Conservation (phyloP, 2,113 vertebrate genomes). For the Python bivittatus region DNA sequence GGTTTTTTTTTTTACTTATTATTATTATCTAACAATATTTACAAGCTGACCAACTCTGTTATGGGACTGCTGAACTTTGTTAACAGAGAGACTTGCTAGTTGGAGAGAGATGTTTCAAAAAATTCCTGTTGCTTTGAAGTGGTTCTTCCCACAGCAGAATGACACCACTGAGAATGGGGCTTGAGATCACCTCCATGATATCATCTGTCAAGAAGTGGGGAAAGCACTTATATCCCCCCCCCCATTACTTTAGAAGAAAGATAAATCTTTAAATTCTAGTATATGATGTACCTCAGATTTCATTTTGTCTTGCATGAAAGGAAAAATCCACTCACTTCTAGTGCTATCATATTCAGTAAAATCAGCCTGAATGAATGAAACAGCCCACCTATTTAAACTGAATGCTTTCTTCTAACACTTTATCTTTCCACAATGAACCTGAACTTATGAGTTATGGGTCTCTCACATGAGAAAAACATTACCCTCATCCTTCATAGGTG, state of each 20-base stretch:
- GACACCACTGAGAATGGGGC: neutral
- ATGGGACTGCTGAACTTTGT: neutral
- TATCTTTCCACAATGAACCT: neutral
- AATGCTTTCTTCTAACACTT: neutral
- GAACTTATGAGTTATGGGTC: neutral
- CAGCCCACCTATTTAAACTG: neutral
- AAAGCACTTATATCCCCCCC: neutral
- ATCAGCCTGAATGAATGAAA: neutral
- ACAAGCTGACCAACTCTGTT: neutral
- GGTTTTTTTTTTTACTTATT: neutral
- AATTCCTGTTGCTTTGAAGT: neutral
- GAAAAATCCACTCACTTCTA: neutral
- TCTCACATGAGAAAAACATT: conserved; percentile 16
- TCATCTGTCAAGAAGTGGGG: neutral
- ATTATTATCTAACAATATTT: neutral
- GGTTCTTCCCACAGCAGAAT: neutral
- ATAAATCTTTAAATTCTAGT: neutral
- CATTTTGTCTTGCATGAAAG: neutral
- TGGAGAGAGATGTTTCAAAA: neutral
- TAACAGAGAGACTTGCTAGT: neutral
- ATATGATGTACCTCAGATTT: neutral
- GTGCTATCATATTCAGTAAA: neutral
- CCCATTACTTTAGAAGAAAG: neutral
- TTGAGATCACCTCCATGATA: neutral
- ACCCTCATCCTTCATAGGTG: neutral